Percentiles rank a stretch among this genome's conserved stretches.
Evolutionary conservation across 1,140 invertebrate genomes (phyloP).

Genomic region (Zaprionus taronus): DNA sequence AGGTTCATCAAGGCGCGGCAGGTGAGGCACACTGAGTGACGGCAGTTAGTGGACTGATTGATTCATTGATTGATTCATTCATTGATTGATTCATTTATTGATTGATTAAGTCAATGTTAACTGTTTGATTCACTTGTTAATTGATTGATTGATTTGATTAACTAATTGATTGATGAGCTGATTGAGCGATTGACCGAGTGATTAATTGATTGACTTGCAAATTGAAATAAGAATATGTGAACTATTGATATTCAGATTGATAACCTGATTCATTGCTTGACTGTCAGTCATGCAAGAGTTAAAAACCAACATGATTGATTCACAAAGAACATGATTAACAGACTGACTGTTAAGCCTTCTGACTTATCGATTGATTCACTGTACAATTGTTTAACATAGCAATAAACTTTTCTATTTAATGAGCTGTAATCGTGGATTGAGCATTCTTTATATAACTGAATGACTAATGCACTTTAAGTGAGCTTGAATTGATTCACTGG

Average conservation of each 20-base stretch:
- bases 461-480: too few relatives aligned
- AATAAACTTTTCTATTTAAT: too few relatives aligned
- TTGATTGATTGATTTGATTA: background rate
- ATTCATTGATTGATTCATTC: background rate
- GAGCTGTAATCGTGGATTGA: too few relatives aligned
- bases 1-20: slow-evolving; percentile 51
- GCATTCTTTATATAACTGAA: too few relatives aligned
- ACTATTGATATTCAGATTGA: background rate
- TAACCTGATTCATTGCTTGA: background rate
- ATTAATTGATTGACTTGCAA: background rate
- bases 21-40: slow-evolving; percentile 19
- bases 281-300: background rate
- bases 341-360: background rate
- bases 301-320: too few relatives aligned
- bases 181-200: background rate
- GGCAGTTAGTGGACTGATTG: slow-evolving; percentile 29
- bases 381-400: too few relatives aligned
- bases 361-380: background rate
- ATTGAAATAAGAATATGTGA: background rate
- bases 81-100: background rate
- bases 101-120: background rate
- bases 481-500: too few relatives aligned
- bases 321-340: too few relatives aligned
- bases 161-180: background rate
- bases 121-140: background rate